A percentile compares a stretch with the other conserved stretches of the same genome.
Conservation (phyloP, 2,113 vertebrate species). For the Butorides virescens region DNA sequence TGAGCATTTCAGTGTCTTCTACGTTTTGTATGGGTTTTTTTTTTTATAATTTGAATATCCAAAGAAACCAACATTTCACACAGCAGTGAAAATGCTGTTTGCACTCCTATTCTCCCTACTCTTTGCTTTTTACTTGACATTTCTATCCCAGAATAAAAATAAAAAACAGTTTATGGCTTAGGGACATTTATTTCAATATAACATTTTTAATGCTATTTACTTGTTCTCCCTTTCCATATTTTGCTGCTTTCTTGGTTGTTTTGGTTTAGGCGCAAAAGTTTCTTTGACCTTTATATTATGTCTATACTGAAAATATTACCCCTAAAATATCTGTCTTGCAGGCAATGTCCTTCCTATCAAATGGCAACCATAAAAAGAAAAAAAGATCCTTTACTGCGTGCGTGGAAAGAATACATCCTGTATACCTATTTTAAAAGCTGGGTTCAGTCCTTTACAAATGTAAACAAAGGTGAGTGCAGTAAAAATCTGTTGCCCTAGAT, state of each 20-base stretch:
- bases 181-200: neutral
- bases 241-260: neutral
- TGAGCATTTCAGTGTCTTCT: neutral
- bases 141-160: neutral
- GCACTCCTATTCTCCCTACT: neutral
- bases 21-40: neutral
- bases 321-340: neutral
- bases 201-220: neutral
- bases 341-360: neutral
- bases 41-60: neutral
- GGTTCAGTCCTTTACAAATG: neutral
- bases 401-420: neutral
- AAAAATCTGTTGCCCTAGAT: neutral
- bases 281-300: neutral
- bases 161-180: neutral
- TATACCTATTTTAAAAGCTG: neutral
- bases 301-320: neutral
- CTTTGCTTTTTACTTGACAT: neutral
- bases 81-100: neutral
- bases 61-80: neutral
- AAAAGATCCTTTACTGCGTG: neutral
- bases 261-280: neutral
- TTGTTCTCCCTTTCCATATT: neutral
- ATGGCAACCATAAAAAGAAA: neutral
- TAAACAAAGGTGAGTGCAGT: neutral